Evolutionary conservation across 2,797 vertebrate genomes (phyloP).

Genomic region (Lemur catta): DNA sequence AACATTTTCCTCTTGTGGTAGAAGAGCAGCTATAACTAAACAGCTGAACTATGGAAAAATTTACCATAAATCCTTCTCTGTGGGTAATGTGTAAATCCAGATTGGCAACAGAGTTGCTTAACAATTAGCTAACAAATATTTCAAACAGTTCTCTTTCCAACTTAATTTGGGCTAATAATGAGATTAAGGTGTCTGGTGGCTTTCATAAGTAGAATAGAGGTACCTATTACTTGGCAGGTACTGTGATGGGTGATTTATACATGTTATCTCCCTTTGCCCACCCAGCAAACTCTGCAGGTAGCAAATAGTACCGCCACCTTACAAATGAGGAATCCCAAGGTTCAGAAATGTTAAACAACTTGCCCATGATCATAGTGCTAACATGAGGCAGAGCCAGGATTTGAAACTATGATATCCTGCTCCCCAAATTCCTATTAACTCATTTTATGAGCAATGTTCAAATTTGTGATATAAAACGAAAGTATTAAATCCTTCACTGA

Average conservation of each 20-base stretch:
- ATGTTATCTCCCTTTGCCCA: background rate
- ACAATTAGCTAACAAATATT: background rate
- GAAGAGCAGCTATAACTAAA: background rate
- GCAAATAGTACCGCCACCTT: background rate
- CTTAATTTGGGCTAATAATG: background rate
- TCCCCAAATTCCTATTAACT: slow-evolving; percentile 16
- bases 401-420: background rate
- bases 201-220: background rate
- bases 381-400: background rate
- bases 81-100: background rate
- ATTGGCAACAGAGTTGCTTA: background rate
- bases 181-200: background rate
- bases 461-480: background rate
- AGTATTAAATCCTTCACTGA: background rate
- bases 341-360: background rate
- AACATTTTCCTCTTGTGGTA: background rate
- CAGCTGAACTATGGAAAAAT: background rate
- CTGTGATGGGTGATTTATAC: background rate
- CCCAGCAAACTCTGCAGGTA: background rate
- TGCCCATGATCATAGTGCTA: background rate
- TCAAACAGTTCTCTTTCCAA: background rate
- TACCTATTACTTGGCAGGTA: background rate
- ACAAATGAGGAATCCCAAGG: background rate
- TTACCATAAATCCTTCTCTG: background rate
- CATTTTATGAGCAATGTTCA: slow-evolving; percentile 17